Evolutionary conservation across 1,140 invertebrate species (phyloP).

Genomic region (Trichogramma pretiosum): DNA sequence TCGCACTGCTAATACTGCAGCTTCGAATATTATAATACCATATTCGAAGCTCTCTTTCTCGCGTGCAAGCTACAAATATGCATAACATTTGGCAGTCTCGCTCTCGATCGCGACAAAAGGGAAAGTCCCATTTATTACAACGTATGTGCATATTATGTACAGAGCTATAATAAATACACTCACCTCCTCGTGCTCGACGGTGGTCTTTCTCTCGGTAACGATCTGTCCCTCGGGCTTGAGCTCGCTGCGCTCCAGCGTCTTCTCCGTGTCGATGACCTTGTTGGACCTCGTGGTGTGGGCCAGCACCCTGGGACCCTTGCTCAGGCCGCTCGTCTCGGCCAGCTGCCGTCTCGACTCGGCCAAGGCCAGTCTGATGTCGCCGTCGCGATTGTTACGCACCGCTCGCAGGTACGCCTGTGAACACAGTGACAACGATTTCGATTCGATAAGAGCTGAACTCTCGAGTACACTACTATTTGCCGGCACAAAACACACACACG

Average conservation of each 20-base stretch:
- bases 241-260: slow-evolving; percentile 57
- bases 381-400: slow-evolving; percentile 55
- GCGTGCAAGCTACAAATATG: no score
- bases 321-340: slow-evolving; percentile 51
- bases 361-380: slow-evolving; percentile 61
- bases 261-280: slow-evolving; percentile 76
- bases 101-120: no score
- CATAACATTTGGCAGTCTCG: no score
- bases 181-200: slow-evolving; percentile 72
- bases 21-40: no score
- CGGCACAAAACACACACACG: slow-evolving; percentile 60
- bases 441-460: no score
- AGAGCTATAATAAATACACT: no score
- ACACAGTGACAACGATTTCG: slow-evolving; percentile 19
- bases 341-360: slow-evolving; percentile 51
- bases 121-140: no score
- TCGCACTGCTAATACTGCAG: no score
- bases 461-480: no score
- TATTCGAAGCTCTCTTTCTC: no score
- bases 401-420: slow-evolving; percentile 65
- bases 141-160: no score
- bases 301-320: slow-evolving; percentile 60
- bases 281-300: slow-evolving; percentile 66
- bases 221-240: slow-evolving; percentile 70
- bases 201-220: slow-evolving; percentile 71